A percentile compares a stretch with the other conserved stretches of the same genome.
phyloP scores from a whole-genome alignment of 1,140 invertebrate species.

The Caligus rogercresseyi region DNA sequence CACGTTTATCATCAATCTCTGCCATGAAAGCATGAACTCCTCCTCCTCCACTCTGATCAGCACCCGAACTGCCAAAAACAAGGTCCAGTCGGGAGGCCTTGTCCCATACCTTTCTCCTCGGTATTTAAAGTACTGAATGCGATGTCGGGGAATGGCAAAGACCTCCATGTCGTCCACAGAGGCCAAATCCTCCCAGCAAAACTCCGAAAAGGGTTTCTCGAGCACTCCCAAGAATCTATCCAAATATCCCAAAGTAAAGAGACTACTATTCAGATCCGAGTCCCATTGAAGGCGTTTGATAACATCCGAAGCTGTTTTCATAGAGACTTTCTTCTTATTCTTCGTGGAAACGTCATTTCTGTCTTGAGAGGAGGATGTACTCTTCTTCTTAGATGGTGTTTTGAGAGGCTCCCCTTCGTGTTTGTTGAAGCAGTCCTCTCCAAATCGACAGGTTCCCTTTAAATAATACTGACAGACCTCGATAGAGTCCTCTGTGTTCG shows the following conservation, averaged over 20 bases:
- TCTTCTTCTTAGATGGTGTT: not conserved
- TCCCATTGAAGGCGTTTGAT: constrained; percentile 37
- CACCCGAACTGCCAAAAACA: constrained; percentile 30
- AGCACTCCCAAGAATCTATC: constrained; percentile 34
- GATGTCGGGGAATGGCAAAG: constrained; percentile 35
- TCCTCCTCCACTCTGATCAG: constrained; percentile 20
- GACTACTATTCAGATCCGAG: constrained; percentile 28
- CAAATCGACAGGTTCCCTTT: constrained; percentile 25
- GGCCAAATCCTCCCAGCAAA: constrained; percentile 35
- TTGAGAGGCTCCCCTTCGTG: constrained; percentile 20
- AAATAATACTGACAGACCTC: constrained; percentile 24
- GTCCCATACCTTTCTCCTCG: constrained; percentile 35
- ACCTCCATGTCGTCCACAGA: constrained; percentile 31
- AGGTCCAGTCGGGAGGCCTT: constrained; percentile 32
- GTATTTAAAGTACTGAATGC: constrained; percentile 38
- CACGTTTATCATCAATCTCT: constrained; percentile 20
- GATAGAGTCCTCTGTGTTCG: not conserved
- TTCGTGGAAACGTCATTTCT: constrained; percentile 22
- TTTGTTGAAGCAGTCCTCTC: constrained; percentile 24
- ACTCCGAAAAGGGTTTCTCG: constrained; percentile 33
- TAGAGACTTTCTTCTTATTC: constrained; percentile 30
- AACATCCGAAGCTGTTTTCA: constrained; percentile 38
- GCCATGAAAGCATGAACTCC: constrained; percentile 22
- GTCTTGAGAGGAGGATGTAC: too few species aligned
- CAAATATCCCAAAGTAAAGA: constrained; percentile 35